These are phyloP conservation scores for Arnoldichthys spilopterus DNA, from an alignment of 2,797 vertebrate genomes.

Conservation along the genomic window DNA sequence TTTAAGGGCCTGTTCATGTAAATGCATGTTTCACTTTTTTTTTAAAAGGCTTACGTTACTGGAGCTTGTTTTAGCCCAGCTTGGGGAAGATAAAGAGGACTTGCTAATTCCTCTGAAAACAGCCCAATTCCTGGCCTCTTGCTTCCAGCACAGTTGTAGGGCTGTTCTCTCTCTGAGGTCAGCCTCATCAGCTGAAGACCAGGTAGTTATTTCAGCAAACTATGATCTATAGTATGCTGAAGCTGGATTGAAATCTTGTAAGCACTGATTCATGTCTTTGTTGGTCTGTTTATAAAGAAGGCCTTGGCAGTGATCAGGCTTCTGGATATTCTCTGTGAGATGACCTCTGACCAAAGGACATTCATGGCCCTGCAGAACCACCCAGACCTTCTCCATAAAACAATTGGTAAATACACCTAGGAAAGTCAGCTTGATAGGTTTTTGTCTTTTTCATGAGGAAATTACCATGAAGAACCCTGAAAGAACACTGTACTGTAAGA, in stretches of 20 bases:
- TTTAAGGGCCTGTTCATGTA: not conserved
- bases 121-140: constrained; percentile 79
- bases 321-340: constrained; percentile 93
- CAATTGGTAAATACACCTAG: constrained; percentile 80
- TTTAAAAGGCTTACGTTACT: constrained; percentile 83
- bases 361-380: constrained; percentile 86
- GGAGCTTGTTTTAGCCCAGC: constrained; percentile 82
- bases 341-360: constrained; percentile 82
- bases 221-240: not conserved
- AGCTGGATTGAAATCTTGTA: not conserved
- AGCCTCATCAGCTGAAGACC: constrained; percentile 69
- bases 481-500: not conserved
- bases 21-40: constrained; percentile 11
- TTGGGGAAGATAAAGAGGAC: constrained; percentile 73
- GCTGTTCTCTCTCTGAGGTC: constrained; percentile 82
- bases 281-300: constrained; percentile 75
- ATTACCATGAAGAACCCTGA: too few species aligned
- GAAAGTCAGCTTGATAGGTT: not conserved
- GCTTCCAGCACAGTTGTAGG: constrained; percentile 83
- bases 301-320: constrained; percentile 84
- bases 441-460: not conserved
- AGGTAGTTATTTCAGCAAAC: constrained; percentile 74
- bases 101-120: constrained; percentile 69
- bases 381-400: constrained; percentile 82
- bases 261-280: not conserved